Evolutionary conservation across 64 coral and sea anemone species (phyloP), one percentile per base, ranked within the genome.

Genomic region (Exaiptasia diaphana): DNA sequence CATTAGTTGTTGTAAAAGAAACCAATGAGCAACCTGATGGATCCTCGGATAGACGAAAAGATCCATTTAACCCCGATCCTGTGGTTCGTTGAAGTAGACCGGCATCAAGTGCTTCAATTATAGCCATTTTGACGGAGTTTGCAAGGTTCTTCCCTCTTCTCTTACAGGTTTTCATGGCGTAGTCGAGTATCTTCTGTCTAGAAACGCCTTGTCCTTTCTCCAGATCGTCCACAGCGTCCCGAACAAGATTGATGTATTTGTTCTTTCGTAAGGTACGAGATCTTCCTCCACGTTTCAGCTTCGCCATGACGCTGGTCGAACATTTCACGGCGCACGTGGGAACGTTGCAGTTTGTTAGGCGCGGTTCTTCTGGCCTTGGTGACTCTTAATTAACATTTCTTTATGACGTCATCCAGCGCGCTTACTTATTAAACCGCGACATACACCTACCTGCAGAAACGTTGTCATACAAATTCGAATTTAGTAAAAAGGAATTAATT

Each of bases 41-140:
- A 65, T 65, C 30, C 2, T 24, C 30, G 4, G 61, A 65, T 33
- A 65, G 30, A 4, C 61, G 61, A 5, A 89, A 95, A 14, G 91
- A 89, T 4, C 91, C 91, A 55, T 95, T 95, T 17, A 95, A 41
- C 14, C 91, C 91, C 22, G 75, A 69, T n/a, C 91, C 91, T 15
- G 63, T 72, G 5, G 80, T 53, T 20, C 74, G 91, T 45, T 89
- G 35, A 32, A 95, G 64, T 28, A 95, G 44, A 34, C 91, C 91
- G 52, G 49, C 34, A 30, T 48, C 44, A 0, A 95, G 14, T 14
- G 91, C 91, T 26, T 33, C 80, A 23, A 56, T 27, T 4, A 95
- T 57, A 5, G 91, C 86, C 24, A 73, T 41, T 34, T 89, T 95
- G 11, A 83, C 80, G 4, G 50, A 46, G 17, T 73, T 77, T 18